Base-by-base conservation (phyloP, 2,113 vertebrate species). In the Sula dactylatra region DNA sequence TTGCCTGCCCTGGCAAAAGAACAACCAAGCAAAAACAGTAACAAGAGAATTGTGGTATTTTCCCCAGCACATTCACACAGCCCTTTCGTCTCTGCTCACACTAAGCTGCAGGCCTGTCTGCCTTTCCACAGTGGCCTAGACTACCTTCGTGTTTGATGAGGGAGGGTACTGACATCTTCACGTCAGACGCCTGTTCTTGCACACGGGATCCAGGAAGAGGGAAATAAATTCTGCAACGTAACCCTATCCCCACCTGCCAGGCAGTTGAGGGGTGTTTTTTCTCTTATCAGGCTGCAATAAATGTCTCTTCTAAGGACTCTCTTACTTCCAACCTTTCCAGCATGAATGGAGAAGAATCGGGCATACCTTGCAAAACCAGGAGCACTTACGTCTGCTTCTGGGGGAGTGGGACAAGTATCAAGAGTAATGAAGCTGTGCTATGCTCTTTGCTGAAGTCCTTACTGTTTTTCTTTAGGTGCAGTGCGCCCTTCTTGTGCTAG, bases 1-100 rank as follows among this genome's bases (percentile, higher is more conserved):
- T 97, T 95, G 65, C 93, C 82, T 90, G 91, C 96, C 90, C 89
- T 90, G 94, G 71, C 82, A 85, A 87, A 93, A 93, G 74, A 93
- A 90, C 87, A 91, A 95, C 82, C 62, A 77, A 96, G 82, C 79
- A 77, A 91, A 65, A 93, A 82, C 70, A 87, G 69, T 78, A 92
- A 91, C 80, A 93, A 91, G 74, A 93, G 81, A 95, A 40, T 36
- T 82, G 58, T 58, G 66, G 50, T 82, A 55, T 73, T 91, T 91
- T 61, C 38, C 40, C 82, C 84, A 88, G 10, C 0, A 2, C 73
- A 31, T 80, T 91, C 32, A 2, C 65, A n/a, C 34, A 47, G 50
- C 52, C 64, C 58, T 81, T 94, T 80, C 3, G 2, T 70, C 54
- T 80, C 81, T 31, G 50, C 66, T 91, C 58, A 49, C 44, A 44